These are phyloP conservation scores for Pissodes strobi DNA, from an alignment of 1,140 invertebrate genomes.

Conservation along the genomic window DNA sequence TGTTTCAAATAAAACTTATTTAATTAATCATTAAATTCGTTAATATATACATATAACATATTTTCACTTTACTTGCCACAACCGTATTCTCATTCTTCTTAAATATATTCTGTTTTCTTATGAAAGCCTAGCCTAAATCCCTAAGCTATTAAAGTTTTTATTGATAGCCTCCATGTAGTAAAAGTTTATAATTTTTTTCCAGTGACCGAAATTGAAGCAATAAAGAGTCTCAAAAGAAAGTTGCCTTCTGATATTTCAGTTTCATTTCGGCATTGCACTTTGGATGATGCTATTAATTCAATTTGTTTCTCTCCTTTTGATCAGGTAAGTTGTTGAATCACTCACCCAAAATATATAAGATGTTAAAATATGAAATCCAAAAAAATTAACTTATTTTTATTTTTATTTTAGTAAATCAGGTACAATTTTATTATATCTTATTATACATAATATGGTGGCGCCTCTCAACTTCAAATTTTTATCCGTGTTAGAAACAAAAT, in stretches of 20 bases:
- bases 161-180: too few species aligned
- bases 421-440: too few species aligned
- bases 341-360: too few species aligned
- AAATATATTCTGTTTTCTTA: background rate
- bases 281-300: conserved; percentile 29
- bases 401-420: too few species aligned
- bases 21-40: background rate
- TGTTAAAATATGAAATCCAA: too few species aligned
- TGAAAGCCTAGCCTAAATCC: too few species aligned
- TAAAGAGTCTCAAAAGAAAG: conserved; percentile 24
- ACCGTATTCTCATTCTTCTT: background rate
- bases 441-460: too few species aligned
- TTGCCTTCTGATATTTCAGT: conserved; percentile 14
- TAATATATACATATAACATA: background rate
- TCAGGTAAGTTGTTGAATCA: conserved; percentile 33
- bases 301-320: conserved; percentile 28
- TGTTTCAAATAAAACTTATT: too few species aligned
- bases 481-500: too few species aligned
- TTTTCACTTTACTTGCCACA: background rate
- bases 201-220: conserved; percentile 18
- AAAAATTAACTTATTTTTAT: too few species aligned
- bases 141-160: too few species aligned
- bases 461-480: too few species aligned
- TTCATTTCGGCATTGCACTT: conserved; percentile 17
- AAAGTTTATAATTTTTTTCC: conserved; percentile 8